Evolutionary conservation across 2,888 invertebrate genomes (phyloP), one percentile per base, ranked within the genome.

Genomic region (Isotomurus palustris): DNA sequence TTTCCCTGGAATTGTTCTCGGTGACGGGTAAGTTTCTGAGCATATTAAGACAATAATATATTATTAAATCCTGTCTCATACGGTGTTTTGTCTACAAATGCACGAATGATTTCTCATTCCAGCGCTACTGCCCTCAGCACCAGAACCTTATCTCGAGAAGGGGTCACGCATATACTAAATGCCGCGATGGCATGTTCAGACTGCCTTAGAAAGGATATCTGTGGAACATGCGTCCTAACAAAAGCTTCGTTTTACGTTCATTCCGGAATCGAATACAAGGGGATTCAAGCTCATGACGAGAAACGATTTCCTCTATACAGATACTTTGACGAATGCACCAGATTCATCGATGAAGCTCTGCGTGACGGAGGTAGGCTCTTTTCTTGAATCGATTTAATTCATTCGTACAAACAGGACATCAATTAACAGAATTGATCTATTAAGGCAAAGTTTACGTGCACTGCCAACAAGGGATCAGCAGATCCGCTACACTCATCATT

Each of bases 401-500:
- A 28, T 40, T 52, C n/a, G 6, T 36, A 27, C 29, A 10, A 19
- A 17, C 8, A 22, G 24, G 21, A 14, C 21, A 43, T 8, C 24
- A 8, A 6, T 43, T 10, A 3, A 43, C 21, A 8, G 22, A 8
- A 8, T 44, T 10, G 22, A 43, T 19, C 5, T 29, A 27, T 52
- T 19, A 49, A 73, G 74, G 74, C 4, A 76, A 75, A 67, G 75
- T 79, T 1, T 69, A 78, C 67, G 78, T 79, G 2, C 77, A 79
- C 64, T 79, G 79, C 32, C 60, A 60, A 28, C 60, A 64, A 32
- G 64, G 79, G 12, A 75, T 76, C 3, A 78, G 78, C 53, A 72
- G 79, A 17, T 78, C 78, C 10, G 77, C 79, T 1, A 76, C 78
- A 3, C 76, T 69, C 10, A 66, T 69, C 19, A 50, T 69, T 40